These are phyloP conservation scores for Daboia siamensis DNA, from an alignment of 2,113 vertebrate species.

Conservation along the genomic window DNA sequence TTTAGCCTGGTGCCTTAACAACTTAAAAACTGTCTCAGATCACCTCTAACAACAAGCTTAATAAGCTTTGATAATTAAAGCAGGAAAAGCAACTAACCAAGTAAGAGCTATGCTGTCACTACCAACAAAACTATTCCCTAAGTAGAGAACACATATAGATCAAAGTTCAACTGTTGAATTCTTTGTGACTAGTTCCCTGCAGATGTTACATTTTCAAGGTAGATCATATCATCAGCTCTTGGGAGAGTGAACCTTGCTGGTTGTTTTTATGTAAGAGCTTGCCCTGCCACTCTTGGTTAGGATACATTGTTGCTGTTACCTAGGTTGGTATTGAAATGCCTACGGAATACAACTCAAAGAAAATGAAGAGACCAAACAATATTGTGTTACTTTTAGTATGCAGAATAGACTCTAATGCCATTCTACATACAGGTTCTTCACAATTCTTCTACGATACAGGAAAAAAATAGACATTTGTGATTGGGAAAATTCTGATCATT, in stretches of 20 bases:
- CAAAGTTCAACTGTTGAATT: background rate
- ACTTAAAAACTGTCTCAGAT: slow-evolving; percentile 8
- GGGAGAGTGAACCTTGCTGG: background rate
- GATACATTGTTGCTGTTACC: background rate
- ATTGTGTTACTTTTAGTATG: background rate
- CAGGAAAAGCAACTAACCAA: background rate
- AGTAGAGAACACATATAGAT: background rate
- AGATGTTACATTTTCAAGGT: background rate
- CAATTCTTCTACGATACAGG: slow-evolving; percentile 18
- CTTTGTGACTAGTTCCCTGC: background rate
- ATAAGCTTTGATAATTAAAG: slow-evolving; percentile 9
- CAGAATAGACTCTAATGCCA: background rate
- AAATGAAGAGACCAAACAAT: background rate
- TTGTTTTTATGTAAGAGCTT: background rate
- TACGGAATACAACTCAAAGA: background rate
- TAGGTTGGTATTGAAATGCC: background rate
- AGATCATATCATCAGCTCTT: background rate
- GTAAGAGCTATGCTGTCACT: background rate
- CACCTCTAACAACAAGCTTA: slow-evolving; percentile 14
- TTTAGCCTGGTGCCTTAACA: background rate
- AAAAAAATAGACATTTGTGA: background rate
- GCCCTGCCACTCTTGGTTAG: background rate
- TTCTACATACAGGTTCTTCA: slow-evolving; percentile 21
- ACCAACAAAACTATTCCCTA: background rate
- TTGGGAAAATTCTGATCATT: background rate